These are phyloP conservation scores for Drepanosiphum platanoidis DNA, from an alignment of 2,888 invertebrate genomes.

Conservation along the genomic window DNA sequence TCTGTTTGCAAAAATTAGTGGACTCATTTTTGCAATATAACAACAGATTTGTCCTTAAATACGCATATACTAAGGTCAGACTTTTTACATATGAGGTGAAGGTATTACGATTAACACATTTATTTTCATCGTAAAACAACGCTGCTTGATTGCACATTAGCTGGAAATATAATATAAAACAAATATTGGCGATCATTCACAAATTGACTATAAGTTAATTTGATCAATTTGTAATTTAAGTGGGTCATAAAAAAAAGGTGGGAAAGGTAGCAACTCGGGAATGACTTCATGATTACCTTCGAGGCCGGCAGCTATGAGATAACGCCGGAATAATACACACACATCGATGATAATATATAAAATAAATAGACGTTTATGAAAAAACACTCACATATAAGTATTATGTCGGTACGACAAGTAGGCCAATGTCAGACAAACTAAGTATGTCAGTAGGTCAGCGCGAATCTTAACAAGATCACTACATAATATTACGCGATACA, in stretches of 20 bases:
- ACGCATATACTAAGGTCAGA: slow-evolving; percentile 6
- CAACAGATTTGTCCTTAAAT: slow-evolving; percentile 51
- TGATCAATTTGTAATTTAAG: slow-evolving; percentile 27
- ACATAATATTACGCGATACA: slow-evolving; percentile 56
- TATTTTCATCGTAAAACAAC: slow-evolving; percentile 26
- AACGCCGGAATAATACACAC: slow-evolving; percentile 52
- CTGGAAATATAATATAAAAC: slow-evolving; percentile 37
- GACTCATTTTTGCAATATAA: slow-evolving; percentile 18
- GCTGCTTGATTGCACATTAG: not conserved
- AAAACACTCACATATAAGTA: slow-evolving; percentile 39
- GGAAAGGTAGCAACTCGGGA: slow-evolving; percentile 15
- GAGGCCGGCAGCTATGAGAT: slow-evolving; percentile 52
- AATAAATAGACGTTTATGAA: slow-evolving; percentile 50
- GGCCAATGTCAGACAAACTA: slow-evolving; percentile 53
- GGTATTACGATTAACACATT: slow-evolving; percentile 30
- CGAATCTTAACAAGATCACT: slow-evolving; percentile 61
- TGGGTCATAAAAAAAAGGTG: slow-evolving; percentile 52
- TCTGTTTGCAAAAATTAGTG: slow-evolving; percentile 23
- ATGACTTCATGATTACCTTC: slow-evolving; percentile 53
- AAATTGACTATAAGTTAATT: slow-evolving; percentile 8
- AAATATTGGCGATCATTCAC: slow-evolving; percentile 33
- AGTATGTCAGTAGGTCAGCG: slow-evolving; percentile 59
- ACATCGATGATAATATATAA: slow-evolving; percentile 50
- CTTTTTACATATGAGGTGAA: slow-evolving; percentile 39
- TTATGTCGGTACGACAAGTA: slow-evolving; percentile 41